Conservation (phyloP, 1,140 invertebrate species). For the Formica exsecta region DNA sequence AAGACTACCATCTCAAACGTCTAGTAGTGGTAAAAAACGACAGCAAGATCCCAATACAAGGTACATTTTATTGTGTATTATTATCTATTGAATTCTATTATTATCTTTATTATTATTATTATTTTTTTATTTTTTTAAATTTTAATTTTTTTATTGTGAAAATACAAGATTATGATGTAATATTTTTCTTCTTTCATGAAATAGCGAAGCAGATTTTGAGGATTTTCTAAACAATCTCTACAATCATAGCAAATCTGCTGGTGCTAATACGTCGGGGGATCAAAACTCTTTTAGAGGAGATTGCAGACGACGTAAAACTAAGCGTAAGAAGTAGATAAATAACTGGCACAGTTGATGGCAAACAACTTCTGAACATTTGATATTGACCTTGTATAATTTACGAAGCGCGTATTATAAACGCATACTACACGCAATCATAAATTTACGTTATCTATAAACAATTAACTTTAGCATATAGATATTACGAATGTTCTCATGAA, state of each 20-base stretch:
- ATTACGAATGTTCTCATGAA: constrained; percentile 38
- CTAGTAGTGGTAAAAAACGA: constrained; percentile 79
- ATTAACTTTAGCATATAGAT: constrained; percentile 52
- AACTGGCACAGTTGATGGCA: neutral
- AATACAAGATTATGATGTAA: too few relatives aligned
- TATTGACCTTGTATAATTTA: constrained; percentile 70
- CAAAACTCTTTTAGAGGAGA: constrained; percentile 81
- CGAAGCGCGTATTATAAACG: constrained; percentile 53
- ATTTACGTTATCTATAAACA: constrained; percentile 66
- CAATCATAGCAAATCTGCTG: constrained; percentile 84
- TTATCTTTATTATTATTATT: neutral
- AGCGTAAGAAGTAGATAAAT: constrained; percentile 84
- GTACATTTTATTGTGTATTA: constrained; percentile 59
- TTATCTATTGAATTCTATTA: neutral
- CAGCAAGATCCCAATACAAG: constrained; percentile 81
- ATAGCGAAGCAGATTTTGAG: constrained; percentile 89
- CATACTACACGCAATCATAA: constrained; percentile 67
- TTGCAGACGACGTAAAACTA: constrained; percentile 84
- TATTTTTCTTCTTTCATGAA: constrained; percentile 45
- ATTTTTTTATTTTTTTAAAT: neutral
- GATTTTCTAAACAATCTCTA: constrained; percentile 89
- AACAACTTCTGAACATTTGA: constrained; percentile 64
- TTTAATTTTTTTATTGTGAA: neutral
- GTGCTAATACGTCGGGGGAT: constrained; percentile 76
- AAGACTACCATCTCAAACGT: constrained; percentile 86